Evolutionary conservation across 2,797 vertebrate species (phyloP).

Genomic region (Oryzias sinensis): DNA sequence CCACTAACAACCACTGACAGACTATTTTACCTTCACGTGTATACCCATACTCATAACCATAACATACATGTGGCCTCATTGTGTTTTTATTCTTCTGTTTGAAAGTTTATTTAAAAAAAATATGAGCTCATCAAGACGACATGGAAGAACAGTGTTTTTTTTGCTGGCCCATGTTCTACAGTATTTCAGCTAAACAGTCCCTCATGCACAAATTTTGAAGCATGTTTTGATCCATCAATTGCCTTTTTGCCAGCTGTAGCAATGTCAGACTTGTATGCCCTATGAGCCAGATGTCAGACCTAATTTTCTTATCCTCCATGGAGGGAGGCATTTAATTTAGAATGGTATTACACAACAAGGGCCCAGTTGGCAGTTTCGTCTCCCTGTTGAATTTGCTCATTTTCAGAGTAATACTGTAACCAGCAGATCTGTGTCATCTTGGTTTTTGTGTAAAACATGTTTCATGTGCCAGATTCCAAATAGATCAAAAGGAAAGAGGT

Average conservation of each 20-base stretch:
- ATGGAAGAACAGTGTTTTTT: not conserved
- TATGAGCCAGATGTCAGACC: slow-evolving; percentile 49
- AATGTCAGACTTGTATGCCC: slow-evolving; percentile 48
- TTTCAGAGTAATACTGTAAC: slow-evolving; percentile 16
- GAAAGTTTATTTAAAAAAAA: not conserved
- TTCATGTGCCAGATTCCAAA: not conserved
- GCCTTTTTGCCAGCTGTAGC: slow-evolving; percentile 32
- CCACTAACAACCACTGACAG: not conserved
- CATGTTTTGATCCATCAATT: slow-evolving; percentile 57
- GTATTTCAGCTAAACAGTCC: slow-evolving; percentile 19
- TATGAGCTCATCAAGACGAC: not conserved
- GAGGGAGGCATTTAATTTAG: slow-evolving; percentile 62
- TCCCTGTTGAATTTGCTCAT: slow-evolving; percentile 33
- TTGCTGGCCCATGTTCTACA: not conserved
- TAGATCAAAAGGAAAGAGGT: too few species aligned
- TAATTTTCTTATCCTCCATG: slow-evolving; percentile 54
- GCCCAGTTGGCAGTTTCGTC: slow-evolving; percentile 26
- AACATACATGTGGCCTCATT: not conserved
- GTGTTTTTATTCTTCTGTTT: not conserved
- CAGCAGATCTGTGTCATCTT: slow-evolving; percentile 16
- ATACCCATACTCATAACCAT: too few species aligned
- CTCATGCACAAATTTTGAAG: slow-evolving; percentile 46
- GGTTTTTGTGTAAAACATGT: not conserved
- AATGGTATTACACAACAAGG: slow-evolving; percentile 46
- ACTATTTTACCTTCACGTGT: too few species aligned